phyloP scores from a whole-genome alignment of 2,113 vertebrate species.

The Equus przewalskii region DNA sequence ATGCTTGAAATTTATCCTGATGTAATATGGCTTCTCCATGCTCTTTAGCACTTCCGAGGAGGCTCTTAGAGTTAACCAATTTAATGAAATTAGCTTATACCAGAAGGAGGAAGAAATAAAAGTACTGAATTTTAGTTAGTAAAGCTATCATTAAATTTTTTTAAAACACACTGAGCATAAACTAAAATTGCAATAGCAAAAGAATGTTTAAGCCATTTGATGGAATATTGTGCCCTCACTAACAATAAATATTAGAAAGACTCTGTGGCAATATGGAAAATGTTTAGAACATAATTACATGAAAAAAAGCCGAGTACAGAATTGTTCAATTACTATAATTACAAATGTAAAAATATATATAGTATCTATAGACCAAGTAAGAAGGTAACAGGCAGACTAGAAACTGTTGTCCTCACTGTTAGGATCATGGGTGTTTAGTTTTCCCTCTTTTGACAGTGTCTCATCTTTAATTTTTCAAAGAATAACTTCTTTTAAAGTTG shows the following conservation, averaged over 20 bases:
- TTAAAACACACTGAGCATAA: not conserved
- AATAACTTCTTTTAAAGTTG: conserved; percentile 33
- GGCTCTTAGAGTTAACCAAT: not conserved
- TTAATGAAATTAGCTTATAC: not conserved
- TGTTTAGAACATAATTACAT: conserved; percentile 40
- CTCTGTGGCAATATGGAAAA: not conserved
- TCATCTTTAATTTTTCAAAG: not conserved
- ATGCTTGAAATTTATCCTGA: conserved; percentile 4
- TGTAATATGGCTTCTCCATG: not conserved
- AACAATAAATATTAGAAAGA: conserved; percentile 39
- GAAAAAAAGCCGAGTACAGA: not conserved
- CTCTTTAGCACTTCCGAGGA: not conserved
- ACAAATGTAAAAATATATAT: conserved; percentile 23
- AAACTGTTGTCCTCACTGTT: not conserved
- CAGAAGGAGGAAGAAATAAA: conserved; percentile 32
- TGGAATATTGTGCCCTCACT: conserved; percentile 23
- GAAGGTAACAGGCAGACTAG: not conserved
- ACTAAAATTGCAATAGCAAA: conserved; percentile 12
- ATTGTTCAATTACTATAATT: conserved; percentile 32
- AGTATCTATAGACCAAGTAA: conserved; percentile 7
- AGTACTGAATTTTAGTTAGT: conserved; percentile 6
- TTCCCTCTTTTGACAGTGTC: not conserved
- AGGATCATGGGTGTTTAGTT: not conserved
- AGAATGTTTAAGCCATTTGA: conserved; percentile 20
- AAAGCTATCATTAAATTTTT: conserved; percentile 7